These are phyloP conservation scores for Ophion slaviceki DNA, from an alignment of 2,888 invertebrate species.

Conservation along the genomic window DNA sequence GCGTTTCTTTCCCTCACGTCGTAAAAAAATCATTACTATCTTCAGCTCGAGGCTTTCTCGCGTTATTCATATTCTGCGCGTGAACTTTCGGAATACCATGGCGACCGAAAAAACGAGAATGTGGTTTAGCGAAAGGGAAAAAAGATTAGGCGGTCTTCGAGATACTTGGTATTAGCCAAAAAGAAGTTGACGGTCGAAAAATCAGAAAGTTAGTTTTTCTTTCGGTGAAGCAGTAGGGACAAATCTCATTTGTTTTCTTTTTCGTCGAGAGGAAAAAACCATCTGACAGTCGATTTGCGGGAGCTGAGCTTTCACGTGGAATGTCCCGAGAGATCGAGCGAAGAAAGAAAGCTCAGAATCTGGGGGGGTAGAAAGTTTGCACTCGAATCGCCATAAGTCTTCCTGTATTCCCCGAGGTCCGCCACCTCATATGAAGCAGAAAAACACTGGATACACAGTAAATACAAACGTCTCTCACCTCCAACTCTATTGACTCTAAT, in stretches of 20 bases:
- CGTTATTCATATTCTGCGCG: too few species aligned
- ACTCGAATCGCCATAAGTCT: conserved; percentile 10
- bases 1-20: neutral
- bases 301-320: conserved; percentile 2
- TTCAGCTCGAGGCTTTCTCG: neutral
- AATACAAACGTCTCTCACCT: conserved; percentile 15
- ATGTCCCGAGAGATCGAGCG: conserved; percentile 8
- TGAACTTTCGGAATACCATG: too few species aligned
- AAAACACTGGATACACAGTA: conserved; percentile 11
- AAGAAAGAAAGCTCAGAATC: conserved; percentile 4
- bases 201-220: neutral
- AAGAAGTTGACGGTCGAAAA: too few species aligned
- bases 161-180: too few species aligned
- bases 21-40: conserved; percentile 51
- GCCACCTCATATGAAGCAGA: conserved; percentile 10
- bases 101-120: neutral
- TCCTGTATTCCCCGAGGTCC: conserved; percentile 33
- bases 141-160: too few species aligned
- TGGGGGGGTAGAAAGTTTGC: conserved; percentile 27
- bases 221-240: neutral
- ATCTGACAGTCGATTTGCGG: neutral
- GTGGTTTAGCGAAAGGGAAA: too few species aligned
- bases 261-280: conserved; percentile 4
- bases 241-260: conserved; percentile 3
- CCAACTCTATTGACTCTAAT: conserved; percentile 37